A percentile compares a stretch with the other conserved stretches of the same genome.
These are phyloP conservation scores for Embiotoca jacksoni DNA, from an alignment of 2,113 vertebrate species.

Conservation along the genomic window DNA sequence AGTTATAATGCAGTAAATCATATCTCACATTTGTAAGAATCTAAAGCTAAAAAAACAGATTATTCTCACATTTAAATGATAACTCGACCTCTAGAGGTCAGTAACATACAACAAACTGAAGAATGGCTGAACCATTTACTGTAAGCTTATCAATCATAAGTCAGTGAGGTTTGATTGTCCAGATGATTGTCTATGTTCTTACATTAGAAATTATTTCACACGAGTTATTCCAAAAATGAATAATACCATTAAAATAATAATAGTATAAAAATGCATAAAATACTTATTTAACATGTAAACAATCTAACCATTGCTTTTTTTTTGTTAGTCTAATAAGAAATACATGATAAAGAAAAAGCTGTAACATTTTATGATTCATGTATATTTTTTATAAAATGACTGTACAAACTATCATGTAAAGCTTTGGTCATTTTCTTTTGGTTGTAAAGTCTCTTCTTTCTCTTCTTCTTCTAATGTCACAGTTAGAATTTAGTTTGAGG, in stretches of 20 bases:
- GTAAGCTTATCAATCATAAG: background rate
- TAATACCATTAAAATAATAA: slow-evolving; percentile 10
- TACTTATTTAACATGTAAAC: slow-evolving; percentile 36
- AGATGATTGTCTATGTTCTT: slow-evolving; percentile 30
- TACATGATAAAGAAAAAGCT: slow-evolving; percentile 1
- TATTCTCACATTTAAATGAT: background rate
- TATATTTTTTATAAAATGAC: slow-evolving; percentile 6
- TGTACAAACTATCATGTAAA: background rate
- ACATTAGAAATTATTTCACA: slow-evolving; percentile 16
- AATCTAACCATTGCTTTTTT: slow-evolving; percentile 21
- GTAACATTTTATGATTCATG: slow-evolving; percentile 6
- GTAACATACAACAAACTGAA: slow-evolving; percentile 39
- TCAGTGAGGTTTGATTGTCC: background rate
- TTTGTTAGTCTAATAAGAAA: slow-evolving; percentile 2
- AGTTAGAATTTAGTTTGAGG: background rate
- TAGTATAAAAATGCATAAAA: slow-evolving; percentile 42
- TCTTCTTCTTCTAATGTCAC: background rate
- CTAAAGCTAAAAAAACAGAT: background rate
- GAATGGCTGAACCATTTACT: background rate
- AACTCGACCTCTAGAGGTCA: slow-evolving; percentile 59
- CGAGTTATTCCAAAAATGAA: slow-evolving; percentile 14
- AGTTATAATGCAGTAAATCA: slow-evolving; percentile 8
- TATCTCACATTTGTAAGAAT: slow-evolving; percentile 5
- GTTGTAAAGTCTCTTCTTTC: background rate
- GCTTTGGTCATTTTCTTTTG: slow-evolving; percentile 34